Base-by-base conservation (phyloP, 1,140 invertebrate genomes). In the Calephelis virginiensis region DNA sequence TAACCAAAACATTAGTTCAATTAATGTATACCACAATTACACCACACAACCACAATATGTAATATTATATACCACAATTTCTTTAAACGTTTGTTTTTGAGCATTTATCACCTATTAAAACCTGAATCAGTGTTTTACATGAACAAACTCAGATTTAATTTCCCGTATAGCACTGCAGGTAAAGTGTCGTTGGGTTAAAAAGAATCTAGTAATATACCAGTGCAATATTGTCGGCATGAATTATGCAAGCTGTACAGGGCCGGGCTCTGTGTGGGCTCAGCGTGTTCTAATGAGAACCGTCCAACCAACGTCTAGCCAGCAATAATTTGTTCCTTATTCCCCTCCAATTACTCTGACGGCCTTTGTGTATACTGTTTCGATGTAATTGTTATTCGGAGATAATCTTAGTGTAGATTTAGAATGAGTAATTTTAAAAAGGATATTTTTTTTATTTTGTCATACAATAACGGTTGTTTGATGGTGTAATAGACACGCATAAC, bases 161-260 rank as follows among this genome's bases (percentile, higher is more conserved):
- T 59, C 10, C 53, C 53, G 53, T 38, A 59, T 59, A 59, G 12
- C 53, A 38, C 37, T 17, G 37, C 53, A 59, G 53, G 28, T 59
- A 37, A 59, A 28, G 38, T 59, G 38, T 59, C 53, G 53, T 59
- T 59, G 28, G 28, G 53, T 37, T 37, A 59, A 59, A 59, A 59
- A 59, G 53, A 59, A 59, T 37, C 53, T 59, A 37, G 68, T 73
- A 72, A 69, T 73, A 59, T 74, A 75, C 28, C 77, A 67, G 61
- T 83, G 82, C 84, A 85, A 89, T 89, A 89, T 86, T 86, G 80
- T 81, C 73, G 77, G 75, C 79, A 89, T 89, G 86, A 87, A 89
- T 89, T 86, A 89, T 89, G 86, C 83, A 89, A 76, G 76, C 68
- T 66, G 66, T 76, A 74, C 28, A 71, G 75, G 77, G 64, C 73